phyloP scores from a whole-genome alignment of 2,888 invertebrate genomes.

The Mesodorylaimus sp. region DNA sequence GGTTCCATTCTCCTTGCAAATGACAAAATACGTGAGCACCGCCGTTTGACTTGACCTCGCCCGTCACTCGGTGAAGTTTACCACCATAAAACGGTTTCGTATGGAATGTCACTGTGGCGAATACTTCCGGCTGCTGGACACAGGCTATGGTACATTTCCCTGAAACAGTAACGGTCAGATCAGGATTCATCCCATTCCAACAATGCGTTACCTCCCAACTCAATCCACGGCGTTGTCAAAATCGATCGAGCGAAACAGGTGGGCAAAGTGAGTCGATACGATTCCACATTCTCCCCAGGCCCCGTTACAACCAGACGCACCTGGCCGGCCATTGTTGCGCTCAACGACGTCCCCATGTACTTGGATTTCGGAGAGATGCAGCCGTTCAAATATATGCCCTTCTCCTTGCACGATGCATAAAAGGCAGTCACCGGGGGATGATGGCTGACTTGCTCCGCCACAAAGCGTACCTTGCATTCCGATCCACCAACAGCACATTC shows the following conservation, averaged over 20 bases:
- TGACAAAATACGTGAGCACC: conserved; percentile 29
- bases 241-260: conserved; percentile 39
- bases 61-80: conserved; percentile 36
- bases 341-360: conserved; percentile 39
- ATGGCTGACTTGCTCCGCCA: conserved; percentile 34
- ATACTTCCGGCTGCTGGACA: conserved; percentile 33
- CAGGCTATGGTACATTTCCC: too few relatives aligned
- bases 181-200: neutral
- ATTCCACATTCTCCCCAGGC: conserved; percentile 30
- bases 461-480: conserved; percentile 23
- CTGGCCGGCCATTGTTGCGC: conserved; percentile 36
- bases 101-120: conserved; percentile 35
- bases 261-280: conserved; percentile 35
- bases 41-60: conserved; percentile 33
- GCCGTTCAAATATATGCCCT: conserved; percentile 34
- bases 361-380: conserved; percentile 38
- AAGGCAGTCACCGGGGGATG: conserved; percentile 36
- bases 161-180: too few relatives aligned
- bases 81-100: conserved; percentile 41
- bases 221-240: conserved; percentile 38
- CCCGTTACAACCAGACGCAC: conserved; percentile 16
- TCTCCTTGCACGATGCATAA: conserved; percentile 36
- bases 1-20: conserved; percentile 38
- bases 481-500: conserved; percentile 11
- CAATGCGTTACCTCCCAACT: conserved; percentile 36